Conservation (phyloP, 2,797 vertebrate species). For the Peromyscus eremicus region DNA sequence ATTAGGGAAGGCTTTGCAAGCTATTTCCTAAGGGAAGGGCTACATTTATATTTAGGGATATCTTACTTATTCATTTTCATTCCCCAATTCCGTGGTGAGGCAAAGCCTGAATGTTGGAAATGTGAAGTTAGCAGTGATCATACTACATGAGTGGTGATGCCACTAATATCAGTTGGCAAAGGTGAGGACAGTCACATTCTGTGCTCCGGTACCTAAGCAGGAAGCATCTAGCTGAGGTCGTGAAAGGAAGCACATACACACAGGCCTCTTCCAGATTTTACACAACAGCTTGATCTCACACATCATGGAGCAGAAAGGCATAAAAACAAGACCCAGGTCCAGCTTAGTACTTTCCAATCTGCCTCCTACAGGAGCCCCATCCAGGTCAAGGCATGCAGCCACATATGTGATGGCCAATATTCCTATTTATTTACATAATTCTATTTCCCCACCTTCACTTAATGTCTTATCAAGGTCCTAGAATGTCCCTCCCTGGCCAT, state of each 20-base stretch:
- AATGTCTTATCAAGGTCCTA: not conserved
- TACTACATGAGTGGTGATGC: constrained; percentile 85
- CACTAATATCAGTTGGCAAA: constrained; percentile 88
- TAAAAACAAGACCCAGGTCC: constrained; percentile 80
- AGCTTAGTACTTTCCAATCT: constrained; percentile 92
- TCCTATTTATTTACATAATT: not conserved
- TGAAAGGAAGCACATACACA: constrained; percentile 81
- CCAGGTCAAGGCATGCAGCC: constrained; percentile 92
- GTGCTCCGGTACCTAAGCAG: constrained; percentile 91
- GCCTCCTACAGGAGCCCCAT: constrained; percentile 90
- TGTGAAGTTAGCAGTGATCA: constrained; percentile 90
- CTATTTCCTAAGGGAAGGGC: not conserved
- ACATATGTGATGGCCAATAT: constrained; percentile 89
- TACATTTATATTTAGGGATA: constrained; percentile 87
- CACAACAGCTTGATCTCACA: constrained; percentile 94
- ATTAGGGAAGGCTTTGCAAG: not conserved
- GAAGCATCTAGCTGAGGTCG: constrained; percentile 90
- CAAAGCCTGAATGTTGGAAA: constrained; percentile 86
- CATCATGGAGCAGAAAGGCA: constrained; percentile 88
- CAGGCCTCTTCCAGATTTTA: constrained; percentile 89
- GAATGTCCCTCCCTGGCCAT: not conserved
- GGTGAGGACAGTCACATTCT: constrained; percentile 90
- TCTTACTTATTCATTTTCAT: constrained; percentile 92
- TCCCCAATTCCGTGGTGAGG: constrained; percentile 85
- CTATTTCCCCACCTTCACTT: not conserved